Evolutionary conservation across 2,113 vertebrate genomes (phyloP), one percentile per base, ranked within the genome.

Genomic region (Python bivittatus): DNA sequence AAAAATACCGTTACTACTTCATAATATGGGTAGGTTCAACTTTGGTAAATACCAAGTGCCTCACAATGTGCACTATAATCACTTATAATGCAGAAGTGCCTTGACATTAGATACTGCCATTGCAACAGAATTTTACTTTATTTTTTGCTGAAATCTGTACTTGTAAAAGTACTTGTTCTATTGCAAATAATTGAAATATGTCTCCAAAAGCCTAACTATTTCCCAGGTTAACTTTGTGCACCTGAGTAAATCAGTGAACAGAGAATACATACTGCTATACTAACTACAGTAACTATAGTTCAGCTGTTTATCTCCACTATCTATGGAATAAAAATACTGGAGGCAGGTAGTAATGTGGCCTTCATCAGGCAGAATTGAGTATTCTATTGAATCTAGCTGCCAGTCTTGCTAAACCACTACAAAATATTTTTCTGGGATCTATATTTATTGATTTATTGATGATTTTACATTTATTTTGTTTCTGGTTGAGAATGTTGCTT

Each of bases 71-170:
- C 1, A 1, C 72, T 84, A 10, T 90, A 72, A 88, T 90, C 17
- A 0, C 56, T 92, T 92, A 95, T 92, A 6, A 0, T 79, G 33
- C 72, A 79, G n/a, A n/a, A n/a, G n/a, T n/a, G n/a, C n/a, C n/a
- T n/a, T n/a, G n/a, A n/a, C n/a, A n/a, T n/a, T n/a, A n/a, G n/a
- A n/a, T n/a, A n/a, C n/a, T n/a, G n/a, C n/a, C n/a, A n/a, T n/a
- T n/a, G n/a, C n/a, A n/a, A n/a, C n/a, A n/a, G n/a, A n/a, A n/a
- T n/a, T n/a, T n/a, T n/a, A n/a, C n/a, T n/a, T n/a, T n/a, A n/a
- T n/a, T n/a, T n/a, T n/a, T n/a, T n/a, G n/a, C n/a, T n/a, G n/a
- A n/a, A n/a, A n/a, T n/a, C n/a, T n/a, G n/a, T n/a, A n/a, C n/a
- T n/a, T n/a, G n/a, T n/a, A n/a, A n/a, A n/a, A n/a, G n/a, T n/a